Evolutionary conservation across 2,797 vertebrate genomes (phyloP).

Genomic region (Scomberomorus guttatus): DNA sequence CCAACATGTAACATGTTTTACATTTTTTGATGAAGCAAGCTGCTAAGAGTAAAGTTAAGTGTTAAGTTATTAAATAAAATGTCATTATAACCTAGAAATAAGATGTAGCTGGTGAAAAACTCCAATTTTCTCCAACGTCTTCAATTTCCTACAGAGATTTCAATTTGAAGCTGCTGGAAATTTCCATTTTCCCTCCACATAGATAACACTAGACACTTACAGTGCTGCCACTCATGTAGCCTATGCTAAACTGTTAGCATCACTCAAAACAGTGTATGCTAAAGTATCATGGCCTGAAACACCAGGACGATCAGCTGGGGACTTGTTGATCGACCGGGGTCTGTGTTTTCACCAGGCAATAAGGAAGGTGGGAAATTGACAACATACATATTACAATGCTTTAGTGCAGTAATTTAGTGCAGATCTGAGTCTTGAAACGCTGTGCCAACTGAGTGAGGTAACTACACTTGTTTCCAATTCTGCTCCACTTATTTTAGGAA

Average conservation of each 20-base stretch:
- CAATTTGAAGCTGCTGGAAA: background rate
- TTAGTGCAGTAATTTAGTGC: constrained; percentile 18
- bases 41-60: too few species aligned
- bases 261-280: too few species aligned
- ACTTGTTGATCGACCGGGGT: background rate
- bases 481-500: constrained; percentile 50
- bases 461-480: constrained; percentile 59
- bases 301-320: background rate
- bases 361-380: constrained; percentile 7
- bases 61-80: too few species aligned
- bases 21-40: too few species aligned
- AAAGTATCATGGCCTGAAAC: background rate
- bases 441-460: constrained; percentile 63
- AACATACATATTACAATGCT: constrained; percentile 19
- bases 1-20: too few species aligned
- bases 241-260: background rate
- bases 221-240: background rate
- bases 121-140: background rate
- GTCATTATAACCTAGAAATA: background rate
- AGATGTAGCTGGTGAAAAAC: background rate
- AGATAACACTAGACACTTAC: background rate
- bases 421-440: constrained; percentile 6
- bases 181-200: background rate
- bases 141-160: too few species aligned
- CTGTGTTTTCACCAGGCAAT: background rate